Base-by-base conservation (phyloP, 2,888 invertebrate species). In the Xylota sylvarum region DNA sequence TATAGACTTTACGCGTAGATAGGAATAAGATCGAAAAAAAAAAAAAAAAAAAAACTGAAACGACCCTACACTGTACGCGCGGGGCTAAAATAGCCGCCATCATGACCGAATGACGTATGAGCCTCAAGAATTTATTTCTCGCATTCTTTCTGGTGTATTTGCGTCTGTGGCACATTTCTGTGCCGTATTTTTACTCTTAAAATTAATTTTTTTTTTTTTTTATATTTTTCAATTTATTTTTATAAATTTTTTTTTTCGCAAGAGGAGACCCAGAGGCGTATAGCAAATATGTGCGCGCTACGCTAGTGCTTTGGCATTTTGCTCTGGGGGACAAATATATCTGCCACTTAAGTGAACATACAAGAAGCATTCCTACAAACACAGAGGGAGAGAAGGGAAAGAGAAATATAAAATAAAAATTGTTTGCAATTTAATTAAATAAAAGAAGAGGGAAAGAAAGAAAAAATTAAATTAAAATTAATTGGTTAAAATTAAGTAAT, bases 141-240 rank as follows among this genome's bases (percentile, higher is more conserved):
- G 73, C 83, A 88, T 79, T 85, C 73, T 80, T 85, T 69, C 72
- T 73, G 62, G 77, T 82, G 73, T 86, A 86, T 86, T 86, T 82
- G 86, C 86, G 86, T 86, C 86, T 86, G 82, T 77, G 86, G 86
- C 86, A 86, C 82, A 86, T 86, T 86, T 86, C 67, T 72, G 65
- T 82, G 62, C 69, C 58, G 81, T 86, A 78, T 86, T 86, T 86
- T 86, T 79, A 74, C 60, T 62, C 77, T 77, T 73, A 64, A 35
- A 58, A 70, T 48, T 62, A 65, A 9, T 46, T 52, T n/a, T 23
- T 32, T 55, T 72, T 58, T 58, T 7, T 46, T 37, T 69, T 19
- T 55, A 46, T 82, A 40, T 74, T 74, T 70, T 60, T 37, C 48
- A 55, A 73, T 86, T 73, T 82, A 73, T 72, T 73, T 82, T 72